Conservation (phyloP, 2,113 vertebrate genomes). For the Clarias gariepinus region DNA sequence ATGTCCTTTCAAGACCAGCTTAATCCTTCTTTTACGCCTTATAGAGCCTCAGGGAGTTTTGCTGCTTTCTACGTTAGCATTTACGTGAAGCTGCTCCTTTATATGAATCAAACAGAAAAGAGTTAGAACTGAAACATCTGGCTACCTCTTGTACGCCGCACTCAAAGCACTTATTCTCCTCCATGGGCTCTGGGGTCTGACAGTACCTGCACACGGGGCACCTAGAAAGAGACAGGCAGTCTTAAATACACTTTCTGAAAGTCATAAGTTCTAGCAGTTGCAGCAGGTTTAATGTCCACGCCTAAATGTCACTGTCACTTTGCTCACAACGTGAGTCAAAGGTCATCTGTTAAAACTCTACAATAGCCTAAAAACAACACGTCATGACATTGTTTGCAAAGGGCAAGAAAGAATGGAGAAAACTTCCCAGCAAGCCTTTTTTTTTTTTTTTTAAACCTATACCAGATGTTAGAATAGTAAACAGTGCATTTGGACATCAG, state of each 20-base stretch:
- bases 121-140: background rate
- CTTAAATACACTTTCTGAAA: background rate
- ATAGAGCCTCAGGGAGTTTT: background rate
- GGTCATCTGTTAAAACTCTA: constrained; percentile 46
- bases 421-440: constrained; percentile 41
- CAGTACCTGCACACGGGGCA: constrained; percentile 97
- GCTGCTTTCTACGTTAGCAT: background rate
- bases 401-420: constrained; percentile 44
- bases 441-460: constrained; percentile 4
- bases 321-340: constrained; percentile 33
- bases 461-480: constrained; percentile 20
- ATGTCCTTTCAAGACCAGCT: background rate
- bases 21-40: background rate
- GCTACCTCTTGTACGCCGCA: constrained; percentile 98
- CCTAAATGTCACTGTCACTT: constrained; percentile 7
- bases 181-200: constrained; percentile 95
- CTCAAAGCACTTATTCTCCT: constrained; percentile 98
- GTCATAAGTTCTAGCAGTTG: background rate
- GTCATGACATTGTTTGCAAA: background rate
- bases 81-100: background rate
- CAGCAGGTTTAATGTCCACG: constrained; percentile 32
- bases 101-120: background rate
- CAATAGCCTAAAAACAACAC: constrained; percentile 48
- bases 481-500: background rate
- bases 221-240: constrained; percentile 68